phyloP scores from a whole-genome alignment of 1,140 invertebrate species.

The Calliopsis andreniformis region DNA sequence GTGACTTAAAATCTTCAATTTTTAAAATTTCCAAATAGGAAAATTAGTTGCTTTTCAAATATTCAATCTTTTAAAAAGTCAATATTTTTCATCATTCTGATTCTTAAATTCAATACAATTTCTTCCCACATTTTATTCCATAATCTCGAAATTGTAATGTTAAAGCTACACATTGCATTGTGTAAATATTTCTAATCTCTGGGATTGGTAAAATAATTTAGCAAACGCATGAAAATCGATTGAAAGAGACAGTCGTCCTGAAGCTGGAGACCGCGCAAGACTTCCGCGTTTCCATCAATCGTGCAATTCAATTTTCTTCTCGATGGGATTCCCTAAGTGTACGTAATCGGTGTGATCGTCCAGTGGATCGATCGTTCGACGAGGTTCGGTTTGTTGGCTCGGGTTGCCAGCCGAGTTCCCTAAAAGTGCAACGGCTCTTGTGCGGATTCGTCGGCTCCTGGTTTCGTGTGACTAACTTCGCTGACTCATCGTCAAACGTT shows the following conservation, averaged over 20 bases:
- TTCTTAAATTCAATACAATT: no score
- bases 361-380: constrained; percentile 49
- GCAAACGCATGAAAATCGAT: no score
- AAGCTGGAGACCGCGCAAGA: background rate
- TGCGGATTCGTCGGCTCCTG: constrained; percentile 66
- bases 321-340: constrained; percentile 37
- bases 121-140: no score
- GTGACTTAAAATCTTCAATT: no score
- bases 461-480: constrained; percentile 68
- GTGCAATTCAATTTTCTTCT: constrained; percentile 35
- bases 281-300: constrained; percentile 16
- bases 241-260: background rate
- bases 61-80: no score
- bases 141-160: no score
- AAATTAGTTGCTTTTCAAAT: no score
- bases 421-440: constrained; percentile 69
- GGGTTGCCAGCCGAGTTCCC: constrained; percentile 61
- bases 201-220: no score
- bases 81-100: no score
- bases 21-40: no score
- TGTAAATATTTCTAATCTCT: no score
- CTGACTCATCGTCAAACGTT: constrained; percentile 56
- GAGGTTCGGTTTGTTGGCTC: constrained; percentile 52
- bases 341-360: constrained; percentile 55
- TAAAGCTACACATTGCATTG: no score